Conservation (phyloP, 1,140 invertebrate species). For the Drosophila pruinosa region DNA sequence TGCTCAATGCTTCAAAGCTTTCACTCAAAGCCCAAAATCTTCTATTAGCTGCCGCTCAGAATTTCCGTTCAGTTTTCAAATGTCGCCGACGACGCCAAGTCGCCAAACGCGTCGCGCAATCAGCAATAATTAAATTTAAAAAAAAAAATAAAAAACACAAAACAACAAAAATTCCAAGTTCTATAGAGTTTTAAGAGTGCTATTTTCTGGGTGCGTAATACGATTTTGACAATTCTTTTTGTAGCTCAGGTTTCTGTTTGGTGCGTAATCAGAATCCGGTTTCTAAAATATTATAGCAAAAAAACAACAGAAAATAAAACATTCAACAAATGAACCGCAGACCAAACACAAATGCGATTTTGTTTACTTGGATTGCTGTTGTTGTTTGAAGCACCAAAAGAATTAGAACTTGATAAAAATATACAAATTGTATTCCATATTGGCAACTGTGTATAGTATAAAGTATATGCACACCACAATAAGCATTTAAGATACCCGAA, state of each 20-base stretch:
- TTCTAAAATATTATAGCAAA: constrained; percentile 26
- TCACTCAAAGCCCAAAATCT: constrained; percentile 41
- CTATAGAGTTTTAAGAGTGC: constrained; percentile 31
- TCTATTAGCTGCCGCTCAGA: constrained; percentile 51
- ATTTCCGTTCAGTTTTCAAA: constrained; percentile 65
- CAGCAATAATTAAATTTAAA: background rate
- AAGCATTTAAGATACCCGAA: constrained; percentile 21
- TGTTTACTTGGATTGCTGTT: constrained; percentile 33
- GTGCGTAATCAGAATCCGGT: constrained; percentile 48
- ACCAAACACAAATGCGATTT: background rate
- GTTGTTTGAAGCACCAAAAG: background rate
- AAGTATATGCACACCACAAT: constrained; percentile 21
- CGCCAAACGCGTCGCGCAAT: constrained; percentile 33
- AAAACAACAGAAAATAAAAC: background rate
- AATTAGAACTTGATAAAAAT: constrained; percentile 66
- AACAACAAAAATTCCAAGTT: background rate
- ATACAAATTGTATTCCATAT: constrained; percentile 42
- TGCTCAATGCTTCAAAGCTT: constrained; percentile 40
- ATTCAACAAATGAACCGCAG: constrained; percentile 10
- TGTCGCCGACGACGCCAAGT: constrained; percentile 55
- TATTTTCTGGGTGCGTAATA: constrained; percentile 57
- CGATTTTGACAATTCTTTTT: constrained; percentile 10
- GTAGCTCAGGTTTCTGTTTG: background rate
- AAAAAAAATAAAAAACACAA: background rate
- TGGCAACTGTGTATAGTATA: constrained; percentile 14